phyloP scores from a whole-genome alignment of 2,888 invertebrate genomes.

The Bruchidius siliquastri region DNA sequence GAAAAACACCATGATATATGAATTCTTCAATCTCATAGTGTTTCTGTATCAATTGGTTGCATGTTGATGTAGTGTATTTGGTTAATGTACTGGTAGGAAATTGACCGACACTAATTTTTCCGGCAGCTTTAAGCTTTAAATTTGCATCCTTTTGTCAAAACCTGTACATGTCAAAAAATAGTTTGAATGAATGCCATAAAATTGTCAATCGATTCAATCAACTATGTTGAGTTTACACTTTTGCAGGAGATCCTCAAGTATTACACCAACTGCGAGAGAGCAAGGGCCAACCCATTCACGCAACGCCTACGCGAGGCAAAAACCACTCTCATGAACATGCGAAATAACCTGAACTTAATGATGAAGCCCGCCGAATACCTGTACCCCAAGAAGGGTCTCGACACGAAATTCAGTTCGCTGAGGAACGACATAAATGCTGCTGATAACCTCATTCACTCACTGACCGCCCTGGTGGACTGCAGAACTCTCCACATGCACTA shows the following conservation, averaged over 20 bases:
- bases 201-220: too few relatives aligned
- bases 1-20: too few relatives aligned
- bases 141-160: too few relatives aligned
- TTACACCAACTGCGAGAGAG: constrained; percentile 79
- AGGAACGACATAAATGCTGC: constrained; percentile 74
- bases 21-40: too few relatives aligned
- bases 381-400: constrained; percentile 50
- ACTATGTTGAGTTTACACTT: too few relatives aligned
- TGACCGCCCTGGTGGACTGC: constrained; percentile 75
- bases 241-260: constrained; percentile 38
- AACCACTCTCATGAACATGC: constrained; percentile 47
- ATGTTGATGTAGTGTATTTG: too few relatives aligned
- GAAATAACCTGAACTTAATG: constrained; percentile 49
- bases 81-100: too few relatives aligned
- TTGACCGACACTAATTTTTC: too few relatives aligned
- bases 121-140: too few relatives aligned
- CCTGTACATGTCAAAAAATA: too few relatives aligned
- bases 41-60: too few relatives aligned
- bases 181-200: too few relatives aligned
- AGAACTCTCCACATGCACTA: constrained; percentile 79
- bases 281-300: constrained; percentile 76
- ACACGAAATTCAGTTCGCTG: constrained; percentile 71
- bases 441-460: constrained; percentile 63
- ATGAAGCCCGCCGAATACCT: constrained; percentile 51
- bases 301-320: constrained; percentile 71